Evolutionary conservation across 2,113 vertebrate genomes (phyloP), one percentile per base, ranked within the genome.

Genomic region (Stegostoma tigrinum): DNA sequence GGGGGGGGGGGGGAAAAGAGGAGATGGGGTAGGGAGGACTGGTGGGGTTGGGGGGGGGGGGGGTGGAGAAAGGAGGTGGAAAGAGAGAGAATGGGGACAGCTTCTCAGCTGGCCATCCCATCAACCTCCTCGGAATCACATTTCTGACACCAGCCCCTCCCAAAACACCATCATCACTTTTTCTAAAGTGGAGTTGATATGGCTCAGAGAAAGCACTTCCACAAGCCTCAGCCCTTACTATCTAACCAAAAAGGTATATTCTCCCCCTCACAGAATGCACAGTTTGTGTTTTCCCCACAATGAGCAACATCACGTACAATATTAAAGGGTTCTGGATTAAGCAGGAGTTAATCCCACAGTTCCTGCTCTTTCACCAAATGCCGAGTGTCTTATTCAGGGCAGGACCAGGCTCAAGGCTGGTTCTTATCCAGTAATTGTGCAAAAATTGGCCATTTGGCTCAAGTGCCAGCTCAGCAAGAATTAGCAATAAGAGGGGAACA

Each of bases 21-120:
- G n/a, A n/a, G n/a, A n/a, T n/a, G n/a, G n/a, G n/a, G n/a, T n/a
- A n/a, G n/a, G n/a, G n/a, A n/a, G n/a, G n/a, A n/a, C n/a, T n/a
- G n/a, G n/a, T n/a, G n/a, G n/a, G n/a, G n/a, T n/a, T n/a, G n/a
- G 14, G 34, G 4, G 34, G 3, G n/a, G 2, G 34, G 15, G 2
- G 34, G 34, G 3, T 1, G 10, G 10, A 2, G 6, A 12, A 10
- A n/a, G n/a, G n/a, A n/a, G n/a, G n/a, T n/a, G n/a, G n/a, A n/a
- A n/a, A n/a, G 72, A 5, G 8, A n/a, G 30, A n/a, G 30, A 12
- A 7, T 30, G 5, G 34, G 8, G 30, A 89, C 86, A 87, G 85
- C 6, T 6, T 14, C 23, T 55, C 45, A 89, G 52, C 48, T 30
- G 48, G 12, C 52, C 7, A 10, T 48, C 48, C 45, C 23, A 61